Evolutionary conservation across 2,888 invertebrate genomes (phyloP), one percentile per base, ranked within the genome.

Genomic region (Cybosia mesomella): DNA sequence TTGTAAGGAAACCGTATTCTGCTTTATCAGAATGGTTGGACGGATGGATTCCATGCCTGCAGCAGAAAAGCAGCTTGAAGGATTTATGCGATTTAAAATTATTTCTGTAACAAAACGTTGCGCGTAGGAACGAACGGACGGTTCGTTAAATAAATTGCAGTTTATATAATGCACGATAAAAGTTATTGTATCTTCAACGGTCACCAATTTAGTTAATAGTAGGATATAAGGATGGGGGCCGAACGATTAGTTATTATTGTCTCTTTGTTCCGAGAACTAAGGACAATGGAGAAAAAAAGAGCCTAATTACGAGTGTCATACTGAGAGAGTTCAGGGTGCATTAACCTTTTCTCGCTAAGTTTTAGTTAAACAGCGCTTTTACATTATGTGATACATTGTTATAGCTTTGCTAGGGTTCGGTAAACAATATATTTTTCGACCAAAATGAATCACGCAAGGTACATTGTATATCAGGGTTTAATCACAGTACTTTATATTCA

Each of bases 241-340:
- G 71, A 83, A 82, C 86, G 85, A 89, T 91, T 89, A 87, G 82
- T 82, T 83, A 82, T 88, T 86, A 90, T 88, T 88, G 89, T 89
- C 85, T 87, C 84, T 83, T 79, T 77, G 84, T 88, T 90, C 89
- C 72, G 74, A 85, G 89, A 89, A 87, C 83, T 70, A 77, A 88
- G 84, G 85, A 91, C 89, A 91, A 92, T 90, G 89, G 86, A 86
- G 78, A 85, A 85, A n/a, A n/a, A n/a, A 89, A 91, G 86, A 77
- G 80, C 81, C 83, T 89, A 92, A 91, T 91, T 89, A 90, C 84
- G 79, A 82, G 78, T 84, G 83, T 82, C 83, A 80, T 83, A 80
- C 79, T 79, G 80, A 79, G 57, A 66, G 75, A 84, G 83, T 83
- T 85, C 77, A 85, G 76, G 82, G 91, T 88, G 88, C 88, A 82